phyloP scores from a whole-genome alignment of 2,113 vertebrate genomes.

The Upupa epops region DNA sequence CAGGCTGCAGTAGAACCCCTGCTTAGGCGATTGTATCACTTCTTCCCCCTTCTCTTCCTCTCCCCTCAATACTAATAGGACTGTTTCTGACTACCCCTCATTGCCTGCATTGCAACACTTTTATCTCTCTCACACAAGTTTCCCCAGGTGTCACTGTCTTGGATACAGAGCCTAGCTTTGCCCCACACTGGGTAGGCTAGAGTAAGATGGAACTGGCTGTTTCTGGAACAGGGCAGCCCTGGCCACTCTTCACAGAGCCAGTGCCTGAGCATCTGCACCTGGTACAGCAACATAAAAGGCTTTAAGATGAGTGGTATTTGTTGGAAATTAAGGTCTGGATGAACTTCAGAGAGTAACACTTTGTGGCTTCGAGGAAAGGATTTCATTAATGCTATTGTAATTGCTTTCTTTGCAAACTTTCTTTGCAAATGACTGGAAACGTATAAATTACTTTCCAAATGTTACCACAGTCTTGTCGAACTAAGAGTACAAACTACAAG shows the following conservation, averaged over 20 bases:
- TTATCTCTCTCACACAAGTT: accelerated
- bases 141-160: accelerated
- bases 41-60: background rate
- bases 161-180: background rate
- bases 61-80: accelerated
- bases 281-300: background rate
- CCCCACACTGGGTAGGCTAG: accelerated
- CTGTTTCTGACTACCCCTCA: background rate
- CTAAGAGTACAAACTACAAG: too few species aligned
- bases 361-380: background rate
- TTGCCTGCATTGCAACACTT: background rate
- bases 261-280: accelerated
- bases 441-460: background rate
- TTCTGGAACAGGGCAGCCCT: too few species aligned
- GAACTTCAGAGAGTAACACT: background rate
- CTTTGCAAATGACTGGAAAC: background rate
- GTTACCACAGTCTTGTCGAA: background rate
- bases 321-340: background rate
- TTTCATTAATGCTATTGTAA: background rate
- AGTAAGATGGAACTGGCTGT: too few species aligned
- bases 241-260: too few species aligned
- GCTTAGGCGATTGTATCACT: accelerated
- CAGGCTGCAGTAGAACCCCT: background rate
- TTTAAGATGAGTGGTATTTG: background rate
- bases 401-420: background rate